Evolutionary conservation across 2,113 vertebrate species (phyloP), one percentile per base, ranked within the genome.

Genomic region (Phrynosoma blainvillii): DNA sequence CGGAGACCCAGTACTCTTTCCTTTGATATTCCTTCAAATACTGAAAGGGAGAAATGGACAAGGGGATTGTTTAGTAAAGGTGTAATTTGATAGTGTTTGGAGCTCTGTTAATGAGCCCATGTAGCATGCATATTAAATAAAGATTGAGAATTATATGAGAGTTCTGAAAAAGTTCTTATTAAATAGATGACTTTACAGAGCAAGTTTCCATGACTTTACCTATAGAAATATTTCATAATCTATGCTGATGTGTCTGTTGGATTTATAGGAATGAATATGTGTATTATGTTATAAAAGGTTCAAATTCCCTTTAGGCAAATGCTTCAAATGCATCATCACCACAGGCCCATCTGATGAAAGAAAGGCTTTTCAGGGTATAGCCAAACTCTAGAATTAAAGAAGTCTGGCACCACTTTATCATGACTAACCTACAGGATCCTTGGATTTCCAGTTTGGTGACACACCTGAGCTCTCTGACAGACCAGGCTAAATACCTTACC

Each of bases 1-100:
- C 90, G 82, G 82, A 95, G 90, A 82, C 70, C 89, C 80, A 93
- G 52, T 77, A 0, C 1, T 21, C 14, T 36, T 23, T 76, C 77
- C 18, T 9, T 42, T 75, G 54, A 86, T 66, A 14, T 68, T 14
- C 79, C 81, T 93, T 95, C 79, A 87, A 79, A 92, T 56, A 79
- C 30, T 65, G 66, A 87, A 68, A 89, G 1, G 54, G 12, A 2
- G 90, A 79, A 65, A 88, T 16, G 75, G 71, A 91, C 93, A 92
- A 76, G n/a, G 54, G 30, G 66, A 89, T 82, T 93, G 92, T 94
- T 95, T 94, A 93, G 88, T 88, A 86, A 92, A 95, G 92, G 89
- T 78, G 2, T 91, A 84, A 93, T 95, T 93, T 93, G 86, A 87
- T 91, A 93, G 56, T 89, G 47, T 93, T 88, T 94, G 91, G 80